Percentiles rank a stretch among this genome's conserved stretches.
These are phyloP conservation scores for Orthonyx spaldingii DNA, from an alignment of 2,113 vertebrate genomes.

Conservation along the genomic window DNA sequence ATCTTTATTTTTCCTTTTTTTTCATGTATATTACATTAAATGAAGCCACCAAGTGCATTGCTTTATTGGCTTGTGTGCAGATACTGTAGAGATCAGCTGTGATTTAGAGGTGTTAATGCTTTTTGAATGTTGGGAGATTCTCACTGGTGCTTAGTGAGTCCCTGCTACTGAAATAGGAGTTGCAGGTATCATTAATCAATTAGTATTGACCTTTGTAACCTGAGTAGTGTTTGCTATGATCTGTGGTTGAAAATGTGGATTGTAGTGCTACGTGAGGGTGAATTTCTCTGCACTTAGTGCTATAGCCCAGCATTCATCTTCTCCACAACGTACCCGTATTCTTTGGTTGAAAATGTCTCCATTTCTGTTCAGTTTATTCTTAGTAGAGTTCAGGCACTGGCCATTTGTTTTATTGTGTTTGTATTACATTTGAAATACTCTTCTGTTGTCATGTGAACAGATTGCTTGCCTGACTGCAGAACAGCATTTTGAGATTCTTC, in stretches of 20 bases:
- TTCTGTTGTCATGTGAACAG: background rate
- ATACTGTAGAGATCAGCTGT: background rate
- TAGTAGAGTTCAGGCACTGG: background rate
- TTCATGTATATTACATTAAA: background rate
- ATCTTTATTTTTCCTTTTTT: background rate
- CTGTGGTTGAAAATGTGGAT: background rate
- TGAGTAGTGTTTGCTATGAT: fast-evolving
- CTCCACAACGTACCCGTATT: background rate
- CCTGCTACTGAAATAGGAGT: background rate
- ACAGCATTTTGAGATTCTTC: background rate
- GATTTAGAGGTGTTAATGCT: background rate
- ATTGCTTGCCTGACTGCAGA: background rate
- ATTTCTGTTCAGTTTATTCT: background rate
- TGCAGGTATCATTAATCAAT: background rate
- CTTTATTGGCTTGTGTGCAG: background rate
- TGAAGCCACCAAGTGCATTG: background rate
- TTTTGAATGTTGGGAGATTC: background rate
- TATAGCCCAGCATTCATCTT: background rate
- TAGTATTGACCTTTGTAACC: background rate
- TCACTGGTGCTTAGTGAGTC: background rate
- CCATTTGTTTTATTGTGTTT: background rate
- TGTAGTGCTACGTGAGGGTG: background rate
- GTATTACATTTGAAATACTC: background rate
- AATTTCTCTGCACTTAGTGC: background rate
- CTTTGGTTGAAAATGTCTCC: background rate